Base-by-base conservation (phyloP, 2,888 invertebrate genomes). In the Tetragnatha montana region DNA sequence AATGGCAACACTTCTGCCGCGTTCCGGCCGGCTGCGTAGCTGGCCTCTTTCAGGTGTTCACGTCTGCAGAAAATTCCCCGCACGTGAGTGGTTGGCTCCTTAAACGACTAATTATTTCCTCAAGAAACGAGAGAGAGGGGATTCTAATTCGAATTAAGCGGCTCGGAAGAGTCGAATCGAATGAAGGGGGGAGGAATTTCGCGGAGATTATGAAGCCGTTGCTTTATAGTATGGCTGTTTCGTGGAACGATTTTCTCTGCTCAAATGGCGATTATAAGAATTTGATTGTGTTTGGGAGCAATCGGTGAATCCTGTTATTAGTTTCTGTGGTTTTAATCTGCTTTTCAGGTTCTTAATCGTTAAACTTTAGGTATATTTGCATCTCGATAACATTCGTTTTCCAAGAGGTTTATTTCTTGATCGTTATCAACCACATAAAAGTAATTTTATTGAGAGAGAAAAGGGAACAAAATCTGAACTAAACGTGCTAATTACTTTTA, bases 51-150 rank as follows among this genome's bases (percentile, higher is more conserved):
- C 71, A 47, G 69, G n/a, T 71, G 81, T 7, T 19, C 19, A 79
- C 17, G 12, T 70, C 49, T 70, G 47, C 81, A 81, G 81, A 71
- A 81, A 50, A 70, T 69, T 10, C 12, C 60, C 60, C 12, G 60
- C 17, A 17, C 60, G 60, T 60, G 7, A 60, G 17, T 60, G 60
- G 60, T 7, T 60, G 17, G 60, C 71, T 71, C 49, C 17, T 35
- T 71, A 81, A 81, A 71, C 21, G 70, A 50, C 19, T 81, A 81
- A 70, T 71, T 81, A 81, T 81, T 81, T 68, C 71, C 49, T 19
- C 71, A 71, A 81, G 71, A 70, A 49, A 50, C 47, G 8, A 8
- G 22, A 8, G 21, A 21, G 78, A 78, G 78, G 35, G 35, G 35
- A 4, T 78, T 78, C 60, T 78, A 78, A 78, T 60, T 12, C 78